These are phyloP conservation scores for Platycnemis pennipes DNA, from an alignment of 2,888 invertebrate genomes.

Conservation along the genomic window DNA sequence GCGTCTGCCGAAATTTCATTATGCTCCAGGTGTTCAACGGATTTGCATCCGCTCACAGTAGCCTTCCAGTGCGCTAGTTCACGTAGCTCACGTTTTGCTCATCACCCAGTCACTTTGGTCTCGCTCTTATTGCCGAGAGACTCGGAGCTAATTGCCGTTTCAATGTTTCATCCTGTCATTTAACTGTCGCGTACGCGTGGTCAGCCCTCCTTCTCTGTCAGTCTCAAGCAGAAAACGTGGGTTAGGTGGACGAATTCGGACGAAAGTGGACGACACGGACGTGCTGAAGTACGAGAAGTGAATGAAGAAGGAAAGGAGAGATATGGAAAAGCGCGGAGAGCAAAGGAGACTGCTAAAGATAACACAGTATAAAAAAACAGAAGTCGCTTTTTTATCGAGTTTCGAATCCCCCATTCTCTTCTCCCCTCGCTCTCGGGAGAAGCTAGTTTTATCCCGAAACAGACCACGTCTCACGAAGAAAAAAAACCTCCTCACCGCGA, in stretches of 20 bases:
- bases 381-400: neutral
- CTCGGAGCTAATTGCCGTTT: neutral
- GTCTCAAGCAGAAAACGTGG: neutral
- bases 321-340: neutral
- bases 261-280: neutral
- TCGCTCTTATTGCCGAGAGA: neutral
- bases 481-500: neutral
- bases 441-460: slow-evolving; percentile 1
- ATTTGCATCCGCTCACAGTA: neutral
- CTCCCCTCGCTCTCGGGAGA: neutral
- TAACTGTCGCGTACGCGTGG: neutral
- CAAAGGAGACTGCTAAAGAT: neutral
- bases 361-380: neutral
- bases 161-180: neutral
- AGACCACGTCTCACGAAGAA: neutral
- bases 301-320: neutral
- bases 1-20: too few species aligned
- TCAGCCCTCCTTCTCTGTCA: neutral
- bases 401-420: neutral
- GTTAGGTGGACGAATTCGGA: neutral
- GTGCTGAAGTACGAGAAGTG: neutral
- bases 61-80: neutral
- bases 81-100: neutral
- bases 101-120: neutral
- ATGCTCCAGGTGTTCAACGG: too few species aligned